Evolutionary conservation across 2,113 vertebrate species (phyloP), one percentile per base, ranked within the genome.

Genomic region (Corvus hawaiiensis): DNA sequence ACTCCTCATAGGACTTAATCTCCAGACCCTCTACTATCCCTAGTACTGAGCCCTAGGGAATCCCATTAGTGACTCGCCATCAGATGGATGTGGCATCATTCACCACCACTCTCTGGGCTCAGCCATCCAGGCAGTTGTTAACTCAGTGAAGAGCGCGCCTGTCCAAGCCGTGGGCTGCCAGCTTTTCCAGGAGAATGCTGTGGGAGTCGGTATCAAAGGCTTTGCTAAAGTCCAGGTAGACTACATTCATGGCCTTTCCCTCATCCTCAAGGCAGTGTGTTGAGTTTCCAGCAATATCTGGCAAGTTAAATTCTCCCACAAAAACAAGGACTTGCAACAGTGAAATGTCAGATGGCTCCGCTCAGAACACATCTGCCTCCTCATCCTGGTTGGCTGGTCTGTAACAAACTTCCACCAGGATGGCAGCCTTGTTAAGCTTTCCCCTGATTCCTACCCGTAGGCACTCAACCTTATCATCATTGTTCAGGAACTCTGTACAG

Each of bases 41-140:
- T 14, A 33, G 1, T 19, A 37, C 5, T 17, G 9, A 73, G 14
- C 22, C 76, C 33, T 37, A 15, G 22, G 51, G 26, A 66, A 66
- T 22, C 23, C 32, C 35, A 28, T 5, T 27, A 27, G 32, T 51
- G 26, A 51, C 12, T 0, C 0, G 21, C 30, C 18, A 8, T 9
- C 32, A 35, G 32, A n/a, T 11, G 12, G 32, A 51, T 23, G 32
- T 32, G 27, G 5, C 22, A 19, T 4, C 1, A 3, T 32, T 56
- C n/a, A 49, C 15, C 8, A 58, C 9, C 4, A 3, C 3, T 15
- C 17, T 43, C 26, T 64, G 21, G 21, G 21, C 32, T 41, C 7
- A 8, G 11, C 26, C 51, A 43, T 10, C 18, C n/a, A 51, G 49
- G 3, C 41, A 72, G 32, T 21, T 43, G 12, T 80, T 32, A 27